Percentiles rank a stretch among this genome's conserved stretches.
These are phyloP conservation scores for Sinosuthora webbiana DNA, from an alignment of 2,113 vertebrate genomes.

Conservation along the genomic window DNA sequence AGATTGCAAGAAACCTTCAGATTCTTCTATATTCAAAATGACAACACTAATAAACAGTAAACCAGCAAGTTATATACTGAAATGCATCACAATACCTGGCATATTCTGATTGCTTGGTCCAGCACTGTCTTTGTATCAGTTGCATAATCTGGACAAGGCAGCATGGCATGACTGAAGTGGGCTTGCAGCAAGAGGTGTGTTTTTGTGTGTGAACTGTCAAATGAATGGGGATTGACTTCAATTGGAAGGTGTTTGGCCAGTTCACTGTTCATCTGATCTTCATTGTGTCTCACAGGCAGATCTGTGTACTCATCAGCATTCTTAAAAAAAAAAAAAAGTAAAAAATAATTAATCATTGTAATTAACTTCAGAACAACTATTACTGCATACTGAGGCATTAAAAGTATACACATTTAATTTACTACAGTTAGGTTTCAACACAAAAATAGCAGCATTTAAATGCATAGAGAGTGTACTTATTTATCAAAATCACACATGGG, in stretches of 20 bases:
- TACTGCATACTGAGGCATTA: background rate
- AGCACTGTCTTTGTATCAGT: conserved; percentile 96
- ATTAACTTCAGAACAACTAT: background rate
- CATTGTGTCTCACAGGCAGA: conserved; percentile 96
- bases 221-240: conserved; percentile 90
- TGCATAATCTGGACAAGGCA: conserved; percentile 92
- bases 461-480: background rate
- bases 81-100: conserved; percentile 82
- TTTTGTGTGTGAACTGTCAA: conserved; percentile 96
- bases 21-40: background rate
- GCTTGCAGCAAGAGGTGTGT: conserved; percentile 93
- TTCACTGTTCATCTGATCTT: conserved; percentile 96
- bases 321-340: conserved; percentile 66
- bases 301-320: conserved; percentile 94
- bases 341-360: background rate
- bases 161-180: conserved; percentile 86
- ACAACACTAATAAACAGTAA: background rate
- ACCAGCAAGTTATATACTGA: background rate
- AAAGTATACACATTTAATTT: background rate
- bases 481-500: background rate
- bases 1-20: background rate
- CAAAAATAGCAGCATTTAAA: background rate
- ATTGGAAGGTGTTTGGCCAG: conserved; percentile 90
- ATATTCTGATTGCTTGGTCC: conserved; percentile 94
- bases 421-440: background rate